Base-by-base conservation (phyloP, 2,797 vertebrate species). In the Alauda arvensis region DNA sequence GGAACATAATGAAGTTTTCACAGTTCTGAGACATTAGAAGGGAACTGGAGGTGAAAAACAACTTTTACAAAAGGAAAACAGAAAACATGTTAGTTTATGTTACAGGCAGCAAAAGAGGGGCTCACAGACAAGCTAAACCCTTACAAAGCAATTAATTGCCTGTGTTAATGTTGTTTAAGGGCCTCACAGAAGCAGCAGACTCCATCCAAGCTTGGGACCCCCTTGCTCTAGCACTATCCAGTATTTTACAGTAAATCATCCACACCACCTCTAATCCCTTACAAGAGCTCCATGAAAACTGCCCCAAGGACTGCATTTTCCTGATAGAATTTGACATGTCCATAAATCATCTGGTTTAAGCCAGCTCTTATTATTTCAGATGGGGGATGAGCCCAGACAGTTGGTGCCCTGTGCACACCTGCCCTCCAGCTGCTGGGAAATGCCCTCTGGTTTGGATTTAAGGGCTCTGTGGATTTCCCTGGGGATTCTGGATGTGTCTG, bases 1-100 rank as follows among this genome's bases (percentile, higher is more conserved):
- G 76, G 33, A 71, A 84, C 40, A 65, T 89, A 89, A 93, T 51
- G 76, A 77, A 84, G 55, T 72, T 88, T 63, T 52, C 18, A 33
- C 12, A 65, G 67, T 71, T 82, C 76, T 75, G 59, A 88, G 51
- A 75, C 56, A 42, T 62, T 68, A 75, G 66, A 67, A 53, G 26
- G 55, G 29, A 86, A 34, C 31, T 56, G 40, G 48, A 83, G 37
- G 26, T 70, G 71, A 56, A 68, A 88, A 93, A 57, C 14, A 74
- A 57, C 46, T 89, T 86, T 34, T 42, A 68, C 25, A 65, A 34
- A 71, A 71, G 34, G 67, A 82, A 71, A 91, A 31, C 21, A 46
- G 43, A 33, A 84, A 84, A n/a, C 3, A 1, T 1, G 7, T 37
- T 88, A 18, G 4, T 34, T 81, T 83, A 31, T 61, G 17, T 68